These are phyloP conservation scores for Danionella cerebrum DNA, from an alignment of 2,113 vertebrate species.

Conservation along the genomic window DNA sequence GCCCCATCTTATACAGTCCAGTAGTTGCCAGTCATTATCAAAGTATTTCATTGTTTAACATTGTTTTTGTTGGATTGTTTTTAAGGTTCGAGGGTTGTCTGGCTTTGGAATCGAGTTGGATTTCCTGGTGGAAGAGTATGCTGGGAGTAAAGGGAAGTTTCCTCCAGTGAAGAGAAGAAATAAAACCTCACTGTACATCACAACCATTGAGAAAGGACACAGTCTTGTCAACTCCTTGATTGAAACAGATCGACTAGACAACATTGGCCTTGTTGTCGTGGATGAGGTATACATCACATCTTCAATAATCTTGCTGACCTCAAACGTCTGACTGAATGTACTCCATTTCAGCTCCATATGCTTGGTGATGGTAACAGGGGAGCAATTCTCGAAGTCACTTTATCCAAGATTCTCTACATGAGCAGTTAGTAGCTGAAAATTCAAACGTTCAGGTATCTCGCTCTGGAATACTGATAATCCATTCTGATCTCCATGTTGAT, in stretches of 20 bases:
- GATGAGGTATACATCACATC: constrained; percentile 81
- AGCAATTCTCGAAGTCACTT: constrained; percentile 79
- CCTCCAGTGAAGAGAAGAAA: constrained; percentile 81
- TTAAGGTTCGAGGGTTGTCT: constrained; percentile 77
- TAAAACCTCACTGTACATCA: constrained; percentile 77
- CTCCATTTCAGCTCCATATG: constrained; percentile 81
- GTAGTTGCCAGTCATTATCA: no score
- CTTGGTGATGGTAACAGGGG: constrained; percentile 86
- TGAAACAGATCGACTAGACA: constrained; percentile 66
- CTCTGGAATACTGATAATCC: background rate
- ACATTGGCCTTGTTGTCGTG: constrained; percentile 82
- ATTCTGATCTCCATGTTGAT: background rate
- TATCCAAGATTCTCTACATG: constrained; percentile 79
- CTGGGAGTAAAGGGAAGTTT: constrained; percentile 88
- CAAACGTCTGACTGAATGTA: background rate
- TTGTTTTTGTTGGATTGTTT: background rate
- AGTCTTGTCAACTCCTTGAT: constrained; percentile 88
- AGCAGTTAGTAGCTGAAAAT: constrained; percentile 71
- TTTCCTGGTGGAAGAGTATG: constrained; percentile 95
- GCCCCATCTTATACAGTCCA: no score
- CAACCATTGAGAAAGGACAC: constrained; percentile 92
- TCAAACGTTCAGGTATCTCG: background rate
- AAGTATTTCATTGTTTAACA: no score
- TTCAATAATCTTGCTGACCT: background rate
- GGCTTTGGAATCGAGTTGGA: constrained; percentile 85